A percentile compares a stretch with the other conserved stretches of the same genome.
phyloP scores from a whole-genome alignment of 1,140 invertebrate species.

The Drosophila insularis region DNA sequence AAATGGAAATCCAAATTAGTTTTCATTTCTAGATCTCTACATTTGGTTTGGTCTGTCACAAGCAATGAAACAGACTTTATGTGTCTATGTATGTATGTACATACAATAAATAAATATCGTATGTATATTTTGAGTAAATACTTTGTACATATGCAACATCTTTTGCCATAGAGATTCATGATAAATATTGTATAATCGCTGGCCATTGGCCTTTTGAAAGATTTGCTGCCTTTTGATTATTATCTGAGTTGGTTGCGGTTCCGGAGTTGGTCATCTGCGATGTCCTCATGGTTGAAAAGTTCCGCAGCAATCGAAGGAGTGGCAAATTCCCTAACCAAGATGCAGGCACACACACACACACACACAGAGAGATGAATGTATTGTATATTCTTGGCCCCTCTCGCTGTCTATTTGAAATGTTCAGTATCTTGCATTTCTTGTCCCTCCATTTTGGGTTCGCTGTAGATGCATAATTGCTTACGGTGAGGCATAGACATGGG shows the following conservation, averaged over 20 bases:
- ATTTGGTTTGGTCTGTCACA: not conserved
- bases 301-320: slow-evolving; percentile 2
- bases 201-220: not conserved
- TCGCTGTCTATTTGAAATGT: slow-evolving; percentile 2
- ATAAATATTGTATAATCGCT: slow-evolving; percentile 10
- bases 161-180: not conserved
- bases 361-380: not conserved
- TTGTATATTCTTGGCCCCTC: not conserved
- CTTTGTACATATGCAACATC: not conserved
- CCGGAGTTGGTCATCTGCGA: slow-evolving; percentile 5
- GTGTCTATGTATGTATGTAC: not conserved
- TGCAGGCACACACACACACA: not conserved
- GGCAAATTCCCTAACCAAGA: not conserved
- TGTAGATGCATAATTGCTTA: slow-evolving; percentile 62
- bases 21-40: not conserved
- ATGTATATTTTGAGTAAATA: not conserved
- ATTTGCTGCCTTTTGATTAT: slow-evolving; percentile 3
- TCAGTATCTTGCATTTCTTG: slow-evolving; percentile 31
- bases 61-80: not conserved
- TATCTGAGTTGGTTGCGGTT: not conserved
- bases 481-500: slow-evolving; percentile 27
- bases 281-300: slow-evolving; percentile 3
- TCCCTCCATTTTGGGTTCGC: slow-evolving; percentile 43
- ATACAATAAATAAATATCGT: not conserved
- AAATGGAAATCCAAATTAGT: not conserved